A percentile compares a stretch with the other conserved stretches of the same genome.
Evolutionary conservation across 2,888 invertebrate genomes (phyloP).

Genomic region (Cataglyphis albicans): DNA sequence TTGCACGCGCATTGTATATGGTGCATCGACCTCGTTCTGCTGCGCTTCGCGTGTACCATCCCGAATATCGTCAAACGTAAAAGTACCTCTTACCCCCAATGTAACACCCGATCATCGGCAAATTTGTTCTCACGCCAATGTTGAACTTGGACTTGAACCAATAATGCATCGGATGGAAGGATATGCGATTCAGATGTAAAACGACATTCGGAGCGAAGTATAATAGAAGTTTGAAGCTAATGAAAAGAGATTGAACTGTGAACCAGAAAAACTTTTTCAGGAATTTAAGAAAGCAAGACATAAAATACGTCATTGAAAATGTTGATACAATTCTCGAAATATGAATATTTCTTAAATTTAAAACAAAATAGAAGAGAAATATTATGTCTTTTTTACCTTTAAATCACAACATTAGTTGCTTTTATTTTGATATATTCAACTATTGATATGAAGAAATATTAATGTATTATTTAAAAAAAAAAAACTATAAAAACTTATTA

Average conservation of each 20-base stretch:
- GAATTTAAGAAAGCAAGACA: conserved; percentile 13
- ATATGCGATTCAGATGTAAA: conserved; percentile 12
- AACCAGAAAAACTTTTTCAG: not conserved
- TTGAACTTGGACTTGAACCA: conserved; percentile 60
- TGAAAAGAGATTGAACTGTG: not conserved
- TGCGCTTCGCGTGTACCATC: conserved; percentile 25
- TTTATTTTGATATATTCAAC: not conserved
- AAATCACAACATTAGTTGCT: not conserved
- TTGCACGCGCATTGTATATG: conserved; percentile 44
- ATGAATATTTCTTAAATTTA: not conserved
- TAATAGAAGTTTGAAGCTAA: not conserved
- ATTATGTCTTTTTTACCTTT: not conserved
- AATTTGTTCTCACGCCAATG: conserved; percentile 47
- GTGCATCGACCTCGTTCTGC: conserved; percentile 35
- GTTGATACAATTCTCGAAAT: not conserved
- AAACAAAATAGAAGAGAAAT: not conserved
- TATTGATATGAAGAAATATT: not conserved
- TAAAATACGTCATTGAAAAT: not conserved
- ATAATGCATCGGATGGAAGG: conserved; percentile 12
- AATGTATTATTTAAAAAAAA: not conserved
- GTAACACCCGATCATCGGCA: conserved; percentile 4
- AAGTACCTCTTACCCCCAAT: conserved; percentile 40
- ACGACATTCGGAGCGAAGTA: not conserved
- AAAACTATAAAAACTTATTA: not conserved
- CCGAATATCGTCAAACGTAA: conserved; percentile 18